Conservation (phyloP, 2,113 vertebrate genomes). For the Odocoileus hemionus region DNA sequence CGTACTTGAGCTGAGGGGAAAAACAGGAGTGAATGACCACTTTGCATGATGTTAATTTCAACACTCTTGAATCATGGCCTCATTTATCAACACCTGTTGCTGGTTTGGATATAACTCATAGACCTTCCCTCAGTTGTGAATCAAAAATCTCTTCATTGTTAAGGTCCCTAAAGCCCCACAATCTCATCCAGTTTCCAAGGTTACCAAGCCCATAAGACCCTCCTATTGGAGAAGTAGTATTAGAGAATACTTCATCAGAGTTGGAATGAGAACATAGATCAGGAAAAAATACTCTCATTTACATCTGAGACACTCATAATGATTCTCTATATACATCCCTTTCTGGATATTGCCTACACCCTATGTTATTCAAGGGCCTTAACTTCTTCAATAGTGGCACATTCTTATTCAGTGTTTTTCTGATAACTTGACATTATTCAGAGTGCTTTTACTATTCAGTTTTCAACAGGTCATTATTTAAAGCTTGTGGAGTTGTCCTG, state of each 20-base stretch:
- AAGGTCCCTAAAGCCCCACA: not conserved
- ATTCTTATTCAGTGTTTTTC: not conserved
- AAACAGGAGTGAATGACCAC: not conserved
- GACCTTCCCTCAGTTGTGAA: not conserved
- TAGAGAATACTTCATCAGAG: not conserved
- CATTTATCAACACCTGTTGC: not conserved
- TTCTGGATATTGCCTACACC: not conserved
- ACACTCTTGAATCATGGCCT: not conserved
- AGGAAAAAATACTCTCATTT: not conserved
- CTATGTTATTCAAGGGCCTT: not conserved
- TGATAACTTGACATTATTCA: not conserved
- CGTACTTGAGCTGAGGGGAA: not conserved
- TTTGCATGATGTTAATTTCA: not conserved
- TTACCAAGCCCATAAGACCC: not conserved
- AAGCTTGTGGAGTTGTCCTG: not conserved
- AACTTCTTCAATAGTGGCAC: not conserved
- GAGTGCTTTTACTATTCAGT: not conserved
- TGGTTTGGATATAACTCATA: not conserved
- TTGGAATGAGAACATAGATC: not conserved
- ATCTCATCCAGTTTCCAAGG: not conserved
- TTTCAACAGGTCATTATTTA: not conserved
- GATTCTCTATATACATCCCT: not conserved
- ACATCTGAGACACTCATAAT: not conserved
- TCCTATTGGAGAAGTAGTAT: not conserved
- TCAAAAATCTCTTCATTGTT: not conserved